Base-by-base conservation (phyloP, 2,888 invertebrate genomes). In the Melipona beecheii region DNA sequence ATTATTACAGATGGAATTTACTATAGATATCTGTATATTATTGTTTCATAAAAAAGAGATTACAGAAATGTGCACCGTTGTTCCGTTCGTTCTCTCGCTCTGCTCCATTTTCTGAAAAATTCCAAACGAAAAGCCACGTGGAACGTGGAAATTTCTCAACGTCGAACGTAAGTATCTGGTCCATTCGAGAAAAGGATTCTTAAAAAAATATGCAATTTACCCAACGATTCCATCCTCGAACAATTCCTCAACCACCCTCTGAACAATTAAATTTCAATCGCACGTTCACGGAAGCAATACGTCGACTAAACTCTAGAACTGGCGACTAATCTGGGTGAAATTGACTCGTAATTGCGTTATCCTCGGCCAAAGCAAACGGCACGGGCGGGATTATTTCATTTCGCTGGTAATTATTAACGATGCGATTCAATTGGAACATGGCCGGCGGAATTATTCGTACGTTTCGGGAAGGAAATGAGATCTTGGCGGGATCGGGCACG, bases 1-100 rank as follows among this genome's bases (percentile, higher is more conserved):
- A 91, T 91, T 89, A 91, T 86, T 90, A 90, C 83, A 81, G 83
- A 89, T 90, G 90, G 83, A 87, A 92, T 91, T 88, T 90, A 91
- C 88, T 86, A 91, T 92, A 92, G 86, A 91, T 91, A 92, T 90
- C 88, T 92, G 90, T 92, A 92, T 87, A 90, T 87, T 90, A 91
- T 91, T 91, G 92, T 91, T 91, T 92, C 89, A 86, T 91, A 91
- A 91, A 90, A 91, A 91, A 91, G 75, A 60, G 75, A 81, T 81
- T 62, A 72, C 65, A 79, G 69, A 84, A 81, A 88, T 49, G 49
- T 49, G 49, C 31, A 68, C 0, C 19, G 24, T 5, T 49, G 64
- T n/a, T 27, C 5, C 4, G n/a, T 50, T 58, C 21, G 65, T 69
- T 81, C n/a, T 21, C 27, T 4, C 11, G 1, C 52, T 43, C 49